Conservation (phyloP, 1,140 invertebrate genomes). For the Portunus trituberculatus region DNA sequence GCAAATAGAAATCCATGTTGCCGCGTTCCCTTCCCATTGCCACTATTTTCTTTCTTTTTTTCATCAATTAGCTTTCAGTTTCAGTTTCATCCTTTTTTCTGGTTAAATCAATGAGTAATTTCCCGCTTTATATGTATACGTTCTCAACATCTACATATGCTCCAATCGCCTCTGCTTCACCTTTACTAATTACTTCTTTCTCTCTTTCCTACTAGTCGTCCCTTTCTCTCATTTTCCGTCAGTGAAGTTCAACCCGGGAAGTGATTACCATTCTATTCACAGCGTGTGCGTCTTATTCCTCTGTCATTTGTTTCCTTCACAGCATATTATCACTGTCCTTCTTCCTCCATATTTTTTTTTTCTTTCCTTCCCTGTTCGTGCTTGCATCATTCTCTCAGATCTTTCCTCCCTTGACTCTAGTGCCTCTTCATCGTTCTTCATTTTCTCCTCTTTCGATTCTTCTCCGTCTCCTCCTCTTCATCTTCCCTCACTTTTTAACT, state of each 20-base stretch:
- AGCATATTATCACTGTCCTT: neutral
- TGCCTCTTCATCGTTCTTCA: neutral
- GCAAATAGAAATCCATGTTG: neutral
- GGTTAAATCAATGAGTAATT: neutral
- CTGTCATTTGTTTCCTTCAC: too few species aligned
- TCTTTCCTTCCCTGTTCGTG: neutral
- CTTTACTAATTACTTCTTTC: neutral
- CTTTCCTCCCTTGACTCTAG: neutral
- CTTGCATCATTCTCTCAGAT: neutral
- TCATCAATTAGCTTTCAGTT: neutral
- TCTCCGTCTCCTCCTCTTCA: neutral
- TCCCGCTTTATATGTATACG: neutral
- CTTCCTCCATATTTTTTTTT: neutral
- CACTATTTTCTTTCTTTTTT: neutral
- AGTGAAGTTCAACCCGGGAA: neutral
- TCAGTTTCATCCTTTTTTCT: neutral
- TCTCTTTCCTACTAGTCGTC: neutral
- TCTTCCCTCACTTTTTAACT: neutral
- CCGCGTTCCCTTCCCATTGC: neutral
- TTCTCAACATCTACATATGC: neutral
- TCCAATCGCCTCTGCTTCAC: neutral
- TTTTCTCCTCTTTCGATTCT: neutral
- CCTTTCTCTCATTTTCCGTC: neutral
- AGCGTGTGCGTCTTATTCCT: too few species aligned
- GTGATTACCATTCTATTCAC: too few species aligned